Base-by-base conservation (phyloP, 2,888 invertebrate genomes). In the Drosophila mercatorum region DNA sequence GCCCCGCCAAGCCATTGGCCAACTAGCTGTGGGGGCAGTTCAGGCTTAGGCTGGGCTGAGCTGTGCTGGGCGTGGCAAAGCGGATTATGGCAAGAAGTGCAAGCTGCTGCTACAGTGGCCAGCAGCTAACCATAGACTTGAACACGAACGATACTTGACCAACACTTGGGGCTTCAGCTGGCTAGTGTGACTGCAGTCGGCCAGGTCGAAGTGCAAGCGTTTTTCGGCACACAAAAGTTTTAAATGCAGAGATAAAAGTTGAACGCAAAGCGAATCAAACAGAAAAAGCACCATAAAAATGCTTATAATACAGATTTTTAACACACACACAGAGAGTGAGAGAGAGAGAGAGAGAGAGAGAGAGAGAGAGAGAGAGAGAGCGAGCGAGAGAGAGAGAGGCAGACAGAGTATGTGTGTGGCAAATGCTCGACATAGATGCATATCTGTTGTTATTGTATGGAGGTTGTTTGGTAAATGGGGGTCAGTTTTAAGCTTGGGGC, bases 401-500 rank as follows among this genome's bases (percentile, higher is more conserved):
- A 17, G 22, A 2, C 22, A 22, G 22, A 22, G 22, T 22, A 22
- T 28, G 28, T 40, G 22, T 56, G 59, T 22, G 43, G 17, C 49
- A 66, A 43, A 59, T 53, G 47, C 71, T 76, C 79, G 65, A 46
- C 67, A 64, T 49, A 74, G 66, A 68, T 80, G 83, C 80, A 78
- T 80, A 78, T 74, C 64, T 79, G 70, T 65, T 64, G 67, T 64
- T 76, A 66, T 79, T 81, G 70, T 68, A 66, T 61, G 68, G 64
- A 52, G 68, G 69, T 72, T 79, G 71, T 56, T 60, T 59, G 67
- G 61, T 44, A 73, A 75, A 80, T 71, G 58, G 70, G 80, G 82
- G 82, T 75, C 78, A 84, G 73, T 75, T 88, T 71, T 46, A 80
- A 84, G 88, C 88, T 81, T 58, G 63, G 69, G 75, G 84, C 84